A percentile compares a stretch with the other conserved stretches of the same genome.
Evolutionary conservation across 35 echinoderm and acorn worm genomes (phyloP).

Genomic region (Lytechinus pictus): DNA sequence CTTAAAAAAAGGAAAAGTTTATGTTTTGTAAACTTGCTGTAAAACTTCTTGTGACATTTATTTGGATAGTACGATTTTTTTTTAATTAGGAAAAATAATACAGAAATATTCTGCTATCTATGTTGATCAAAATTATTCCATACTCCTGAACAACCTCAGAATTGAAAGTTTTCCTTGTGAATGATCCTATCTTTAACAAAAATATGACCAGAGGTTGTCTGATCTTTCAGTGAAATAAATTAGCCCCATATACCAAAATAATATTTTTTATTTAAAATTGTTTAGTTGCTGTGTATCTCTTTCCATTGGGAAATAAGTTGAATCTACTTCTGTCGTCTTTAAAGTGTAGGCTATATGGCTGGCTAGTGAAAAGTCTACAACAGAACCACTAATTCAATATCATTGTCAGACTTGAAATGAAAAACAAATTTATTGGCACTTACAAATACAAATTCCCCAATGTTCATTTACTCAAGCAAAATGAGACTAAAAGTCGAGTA

Average conservation of each 20-base stretch:
- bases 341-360: neutral
- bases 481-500: slow-evolving; percentile 2
- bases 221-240: too few relatives aligned
- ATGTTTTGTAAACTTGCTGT: neutral
- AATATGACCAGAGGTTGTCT: too few relatives aligned
- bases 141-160: too few relatives aligned
- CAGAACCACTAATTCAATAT: neutral
- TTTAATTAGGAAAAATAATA: too few relatives aligned
- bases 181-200: neutral
- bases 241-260: too few relatives aligned
- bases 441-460: neutral
- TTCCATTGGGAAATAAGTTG: neutral
- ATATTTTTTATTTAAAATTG: too few relatives aligned
- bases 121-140: too few relatives aligned
- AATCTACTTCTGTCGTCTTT: neutral
- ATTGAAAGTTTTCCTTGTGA: too few relatives aligned
- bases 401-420: neutral
- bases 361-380: neutral
- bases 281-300: neutral
- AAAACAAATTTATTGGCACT: neutral
- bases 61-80: too few relatives aligned
- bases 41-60: too few relatives aligned
- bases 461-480: neutral
- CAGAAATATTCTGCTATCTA: too few relatives aligned
- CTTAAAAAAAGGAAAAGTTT: neutral